A percentile compares a stretch with the other conserved stretches of the same genome.
Evolutionary conservation across 2,113 vertebrate species (phyloP).

Genomic region (Platichthys flesus): DNA sequence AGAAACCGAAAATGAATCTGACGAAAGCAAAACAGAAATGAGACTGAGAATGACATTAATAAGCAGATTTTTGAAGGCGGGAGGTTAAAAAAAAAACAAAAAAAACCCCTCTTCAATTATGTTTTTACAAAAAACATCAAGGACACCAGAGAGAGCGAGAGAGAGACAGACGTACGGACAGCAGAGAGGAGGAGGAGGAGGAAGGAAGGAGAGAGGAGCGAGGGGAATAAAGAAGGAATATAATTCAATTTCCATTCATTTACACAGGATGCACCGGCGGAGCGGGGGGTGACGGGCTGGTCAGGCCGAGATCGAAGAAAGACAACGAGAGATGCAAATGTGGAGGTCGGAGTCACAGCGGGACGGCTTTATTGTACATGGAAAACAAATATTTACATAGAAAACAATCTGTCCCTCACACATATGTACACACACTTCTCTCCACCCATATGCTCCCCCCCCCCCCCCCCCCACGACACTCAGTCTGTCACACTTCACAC

Average conservation of each 20-base stretch:
- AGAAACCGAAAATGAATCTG: slow-evolving; percentile 67
- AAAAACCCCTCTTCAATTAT: slow-evolving; percentile 55
- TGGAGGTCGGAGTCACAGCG: slow-evolving; percentile 56
- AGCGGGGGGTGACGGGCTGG: slow-evolving; percentile 39
- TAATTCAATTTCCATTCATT: slow-evolving; percentile 68
- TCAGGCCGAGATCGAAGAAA: slow-evolving; percentile 47
- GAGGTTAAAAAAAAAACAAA: slow-evolving; percentile 12
- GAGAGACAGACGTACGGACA: neutral
- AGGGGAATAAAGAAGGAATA: slow-evolving; percentile 39
- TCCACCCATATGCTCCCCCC: slow-evolving; percentile 29
- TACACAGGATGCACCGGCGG: slow-evolving; percentile 41
- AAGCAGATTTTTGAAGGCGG: slow-evolving; percentile 50
- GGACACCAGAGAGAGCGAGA: slow-evolving; percentile 39
- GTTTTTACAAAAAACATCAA: slow-evolving; percentile 40
- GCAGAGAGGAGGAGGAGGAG: too few relatives aligned
- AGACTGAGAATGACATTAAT: slow-evolving; percentile 63
- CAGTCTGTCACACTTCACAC: slow-evolving; percentile 72
- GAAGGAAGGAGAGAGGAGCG: too few relatives aligned
- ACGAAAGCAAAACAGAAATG: slow-evolving; percentile 69
- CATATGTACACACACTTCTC: slow-evolving; percentile 30
- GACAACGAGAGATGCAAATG: slow-evolving; percentile 64
- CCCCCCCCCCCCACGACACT: slow-evolving; percentile 10
- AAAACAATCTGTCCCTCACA: slow-evolving; percentile 69
- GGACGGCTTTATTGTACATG: slow-evolving; percentile 79
- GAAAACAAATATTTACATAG: slow-evolving; percentile 78